phyloP scores from a whole-genome alignment of 2,797 vertebrate genomes.

The Coreius guichenoti region DNA sequence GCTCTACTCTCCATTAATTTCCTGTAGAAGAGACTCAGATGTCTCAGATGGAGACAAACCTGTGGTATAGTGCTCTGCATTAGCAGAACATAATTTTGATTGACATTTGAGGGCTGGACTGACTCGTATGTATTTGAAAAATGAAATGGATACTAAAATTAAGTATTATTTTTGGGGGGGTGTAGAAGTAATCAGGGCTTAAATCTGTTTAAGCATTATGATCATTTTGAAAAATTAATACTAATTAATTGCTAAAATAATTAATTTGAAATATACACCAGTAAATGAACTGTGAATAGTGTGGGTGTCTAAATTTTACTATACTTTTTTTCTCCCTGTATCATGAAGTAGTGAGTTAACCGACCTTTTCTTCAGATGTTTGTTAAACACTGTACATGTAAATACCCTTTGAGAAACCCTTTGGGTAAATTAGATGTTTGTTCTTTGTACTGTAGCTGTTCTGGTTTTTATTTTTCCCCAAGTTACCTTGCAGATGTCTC shows the following conservation, averaged over 20 bases:
- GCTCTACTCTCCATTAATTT: slow-evolving; percentile 13
- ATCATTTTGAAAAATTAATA: slow-evolving; percentile 21
- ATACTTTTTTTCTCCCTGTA: neutral
- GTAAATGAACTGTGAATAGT: slow-evolving; percentile 48
- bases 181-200: slow-evolving; percentile 16
- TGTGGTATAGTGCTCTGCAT: slow-evolving; percentile 18
- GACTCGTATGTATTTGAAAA: slow-evolving; percentile 6
- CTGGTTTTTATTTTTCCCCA: neutral
- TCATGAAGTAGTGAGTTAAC: slow-evolving; percentile 24
- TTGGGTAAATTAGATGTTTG: slow-evolving; percentile 36
- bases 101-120: slow-evolving; percentile 14
- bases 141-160: slow-evolving; percentile 31
- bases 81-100: slow-evolving; percentile 4
- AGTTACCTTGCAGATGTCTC: neutral
- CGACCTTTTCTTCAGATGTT: slow-evolving; percentile 32
- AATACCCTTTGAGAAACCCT: slow-evolving; percentile 26
- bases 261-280: slow-evolving; percentile 17
- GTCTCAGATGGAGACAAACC: neutral
- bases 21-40: neutral
- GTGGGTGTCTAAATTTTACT: slow-evolving; percentile 20
- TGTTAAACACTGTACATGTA: slow-evolving; percentile 43
- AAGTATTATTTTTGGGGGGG: slow-evolving; percentile 19
- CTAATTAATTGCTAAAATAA: slow-evolving; percentile 27
- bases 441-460: slow-evolving; percentile 40
- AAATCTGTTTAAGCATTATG: slow-evolving; percentile 13